phyloP scores from a whole-genome alignment of 2,888 invertebrate species.

The Chydorus sphaericus region DNA sequence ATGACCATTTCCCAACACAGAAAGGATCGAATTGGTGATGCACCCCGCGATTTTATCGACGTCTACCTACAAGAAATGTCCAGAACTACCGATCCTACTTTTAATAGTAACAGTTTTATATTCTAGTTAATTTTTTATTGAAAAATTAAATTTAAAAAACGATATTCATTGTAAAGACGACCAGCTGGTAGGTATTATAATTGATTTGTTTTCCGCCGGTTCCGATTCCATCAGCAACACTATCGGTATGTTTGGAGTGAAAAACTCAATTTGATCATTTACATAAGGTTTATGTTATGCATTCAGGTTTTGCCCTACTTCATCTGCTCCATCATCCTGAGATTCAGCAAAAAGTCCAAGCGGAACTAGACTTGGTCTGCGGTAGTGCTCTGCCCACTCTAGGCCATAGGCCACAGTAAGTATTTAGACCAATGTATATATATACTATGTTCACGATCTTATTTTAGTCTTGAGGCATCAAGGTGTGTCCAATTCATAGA shows the following conservation, averaged over 20 bases:
- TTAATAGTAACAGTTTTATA: background rate
- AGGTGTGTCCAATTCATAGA: too few relatives aligned
- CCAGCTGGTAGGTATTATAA: constrained; percentile 21
- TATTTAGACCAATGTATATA: too few relatives aligned
- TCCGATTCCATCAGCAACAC: constrained; percentile 23
- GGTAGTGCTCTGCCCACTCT: constrained; percentile 20
- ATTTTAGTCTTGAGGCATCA: too few relatives aligned
- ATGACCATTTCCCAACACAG: constrained; percentile 17
- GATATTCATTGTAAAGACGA: constrained; percentile 22
- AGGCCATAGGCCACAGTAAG: constrained; percentile 20
- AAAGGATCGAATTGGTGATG: constrained; percentile 15
- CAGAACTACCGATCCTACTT: background rate
- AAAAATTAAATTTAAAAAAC: background rate
- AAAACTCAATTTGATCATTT: too few relatives aligned
- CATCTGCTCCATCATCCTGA: constrained; percentile 23
- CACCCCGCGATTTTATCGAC: constrained; percentile 14
- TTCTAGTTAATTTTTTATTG: background rate
- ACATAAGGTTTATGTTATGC: background rate
- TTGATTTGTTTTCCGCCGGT: constrained; percentile 24
- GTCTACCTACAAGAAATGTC: constrained; percentile 9
- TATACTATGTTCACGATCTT: too few relatives aligned
- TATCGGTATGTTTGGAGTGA: constrained; percentile 14
- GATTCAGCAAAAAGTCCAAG: constrained; percentile 23
- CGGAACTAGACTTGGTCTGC: constrained; percentile 24
- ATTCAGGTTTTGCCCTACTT: constrained; percentile 22